Percentiles rank a stretch among this genome's conserved stretches.
Conservation (phyloP, 1,140 invertebrate genomes). For the Drosophila nigromelanica region DNA sequence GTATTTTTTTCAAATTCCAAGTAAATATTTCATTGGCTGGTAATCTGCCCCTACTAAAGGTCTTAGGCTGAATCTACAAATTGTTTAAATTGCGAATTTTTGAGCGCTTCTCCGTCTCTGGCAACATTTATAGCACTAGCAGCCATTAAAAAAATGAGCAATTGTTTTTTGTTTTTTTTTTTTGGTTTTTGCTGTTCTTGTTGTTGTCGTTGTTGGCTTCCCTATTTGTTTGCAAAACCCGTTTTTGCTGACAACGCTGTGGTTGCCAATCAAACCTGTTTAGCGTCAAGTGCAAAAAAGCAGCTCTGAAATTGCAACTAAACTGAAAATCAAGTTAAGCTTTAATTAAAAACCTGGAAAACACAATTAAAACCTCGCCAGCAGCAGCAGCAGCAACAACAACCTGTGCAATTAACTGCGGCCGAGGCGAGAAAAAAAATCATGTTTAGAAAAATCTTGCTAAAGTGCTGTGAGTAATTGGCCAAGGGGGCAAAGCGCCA, state of each 20-base stretch:
- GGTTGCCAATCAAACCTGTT: conserved; percentile 75
- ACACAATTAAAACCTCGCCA: conserved; percentile 72
- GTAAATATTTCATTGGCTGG: too few species aligned
- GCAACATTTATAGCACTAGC: conserved; percentile 33
- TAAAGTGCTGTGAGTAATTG: conserved; percentile 73
- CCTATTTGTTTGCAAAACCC: conserved; percentile 73
- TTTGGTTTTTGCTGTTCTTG: conserved; percentile 6
- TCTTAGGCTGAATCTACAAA: background rate
- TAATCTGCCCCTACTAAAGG: background rate
- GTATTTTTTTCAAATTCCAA: background rate
- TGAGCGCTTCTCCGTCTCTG: background rate
- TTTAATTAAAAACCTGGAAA: conserved; percentile 82
- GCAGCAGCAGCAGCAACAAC: conserved; percentile 45
- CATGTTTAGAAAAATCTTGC: conserved; percentile 75
- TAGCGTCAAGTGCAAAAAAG: conserved; percentile 70
- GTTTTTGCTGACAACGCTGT: conserved; percentile 55
- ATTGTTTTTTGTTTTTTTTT: conserved; percentile 18
- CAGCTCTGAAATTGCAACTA: conserved; percentile 75
- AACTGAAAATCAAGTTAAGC: conserved; percentile 81
- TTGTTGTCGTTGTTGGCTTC: conserved; percentile 47
- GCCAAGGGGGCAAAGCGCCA: conserved; percentile 24
- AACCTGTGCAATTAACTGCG: conserved; percentile 74
- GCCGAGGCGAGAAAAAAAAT: conserved; percentile 36
- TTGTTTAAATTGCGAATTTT: background rate
- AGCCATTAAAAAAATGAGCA: conserved; percentile 56